Base-by-base conservation (phyloP, 2,888 invertebrate genomes). In the Merodon equestris region DNA sequence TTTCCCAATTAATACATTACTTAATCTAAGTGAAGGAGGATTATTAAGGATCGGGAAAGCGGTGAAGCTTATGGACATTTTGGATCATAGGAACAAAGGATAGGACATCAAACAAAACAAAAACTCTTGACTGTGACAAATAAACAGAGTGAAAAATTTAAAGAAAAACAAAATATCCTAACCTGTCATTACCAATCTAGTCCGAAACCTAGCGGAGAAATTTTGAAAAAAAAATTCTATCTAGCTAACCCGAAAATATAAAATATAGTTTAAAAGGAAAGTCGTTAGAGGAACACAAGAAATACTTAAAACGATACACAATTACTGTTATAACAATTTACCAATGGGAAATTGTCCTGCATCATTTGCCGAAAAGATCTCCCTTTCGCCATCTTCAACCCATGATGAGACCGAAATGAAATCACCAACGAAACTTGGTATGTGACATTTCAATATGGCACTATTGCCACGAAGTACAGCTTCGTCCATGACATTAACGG, bases 401-500 rank as follows among this genome's bases (percentile, higher is more conserved):
- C 96, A 97, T 84, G 95, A 94, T 84, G 93, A 92, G 85, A 96
- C 95, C 86, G 90, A 91, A 86, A 96, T 95, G 90, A 95, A 96
- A 91, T 97, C 96, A 86, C 95, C 95, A 84, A 96, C 96, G 91
- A 96, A 96, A 90, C 95, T 95, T 85, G 96, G 96, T 89, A 97
- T 96, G 90, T 96, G 95, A 91, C 96, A 97, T 92, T 96, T 96
- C 88, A 96, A 91, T 89, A 96, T 94, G 85, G 95, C 96, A 85
- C 96, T 94, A 90, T 97, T 97, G 86, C 96, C 96, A 88, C 94
- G 93, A 85, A 96, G 91, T 84, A 96, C 95, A 90, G 96, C 95
- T 90, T 96, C 96, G 89, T 96, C 96, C 95, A 96, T 95, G 86
- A 96, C 93, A 91, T 96, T 96, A 85, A 96, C 94, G 87, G 93